These are phyloP conservation scores for Sorex araneus DNA, from an alignment of 2,113 vertebrate species.

Conservation along the genomic window DNA sequence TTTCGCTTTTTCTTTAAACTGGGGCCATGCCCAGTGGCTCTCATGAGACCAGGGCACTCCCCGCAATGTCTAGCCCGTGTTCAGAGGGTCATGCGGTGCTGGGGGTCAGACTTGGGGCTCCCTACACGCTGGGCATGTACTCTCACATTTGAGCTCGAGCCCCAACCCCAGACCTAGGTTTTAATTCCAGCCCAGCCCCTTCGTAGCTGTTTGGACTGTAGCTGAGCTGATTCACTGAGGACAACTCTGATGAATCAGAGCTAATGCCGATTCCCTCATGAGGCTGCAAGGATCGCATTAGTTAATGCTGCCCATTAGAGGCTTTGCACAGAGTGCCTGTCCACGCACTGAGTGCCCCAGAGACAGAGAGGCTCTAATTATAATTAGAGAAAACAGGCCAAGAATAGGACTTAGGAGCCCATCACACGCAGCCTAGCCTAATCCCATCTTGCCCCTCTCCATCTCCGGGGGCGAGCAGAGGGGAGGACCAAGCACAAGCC, in stretches of 20 bases:
- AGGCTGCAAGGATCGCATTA: conserved; percentile 13
- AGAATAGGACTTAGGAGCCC: conserved; percentile 44
- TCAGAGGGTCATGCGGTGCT: neutral
- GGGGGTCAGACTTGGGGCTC: too few species aligned
- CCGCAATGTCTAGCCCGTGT: too few species aligned
- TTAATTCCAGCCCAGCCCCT: conserved; percentile 36
- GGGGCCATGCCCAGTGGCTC: neutral
- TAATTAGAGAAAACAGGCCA: conserved; percentile 28
- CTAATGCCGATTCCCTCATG: neutral
- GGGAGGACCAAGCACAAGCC: neutral
- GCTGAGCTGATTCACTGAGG: neutral
- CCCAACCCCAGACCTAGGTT: neutral
- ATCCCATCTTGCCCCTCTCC: neutral
- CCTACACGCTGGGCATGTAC: too few species aligned
- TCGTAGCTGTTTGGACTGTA: conserved; percentile 29
- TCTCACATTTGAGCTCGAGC: too few species aligned
- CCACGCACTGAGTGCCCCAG: neutral
- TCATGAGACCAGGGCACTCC: neutral
- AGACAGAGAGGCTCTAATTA: neutral
- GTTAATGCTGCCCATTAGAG: neutral
- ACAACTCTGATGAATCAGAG: neutral
- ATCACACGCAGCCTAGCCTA: neutral
- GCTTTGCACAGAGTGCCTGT: neutral
- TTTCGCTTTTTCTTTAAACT: neutral
- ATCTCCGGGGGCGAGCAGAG: neutral